Percentiles rank a stretch among this genome's conserved stretches.
These are phyloP conservation scores for Druceiella hillmani DNA, from an alignment of 2,888 invertebrate genomes.

Conservation along the genomic window DNA sequence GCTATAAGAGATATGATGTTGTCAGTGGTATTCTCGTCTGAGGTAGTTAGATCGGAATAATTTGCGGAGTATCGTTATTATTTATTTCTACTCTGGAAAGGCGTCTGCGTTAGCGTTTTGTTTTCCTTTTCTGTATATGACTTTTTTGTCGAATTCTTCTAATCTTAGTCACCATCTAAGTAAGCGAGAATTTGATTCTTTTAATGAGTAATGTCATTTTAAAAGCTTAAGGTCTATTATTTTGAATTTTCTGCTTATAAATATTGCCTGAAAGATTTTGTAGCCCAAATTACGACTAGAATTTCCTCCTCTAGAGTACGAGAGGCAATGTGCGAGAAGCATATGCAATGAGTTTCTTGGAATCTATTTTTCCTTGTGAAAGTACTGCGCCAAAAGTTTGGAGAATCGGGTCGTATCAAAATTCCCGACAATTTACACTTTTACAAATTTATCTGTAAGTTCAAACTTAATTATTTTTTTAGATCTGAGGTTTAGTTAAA, in stretches of 20 bases:
- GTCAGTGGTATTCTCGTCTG: too few species aligned
- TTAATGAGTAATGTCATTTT: background rate
- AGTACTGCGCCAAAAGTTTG: constrained; percentile 18
- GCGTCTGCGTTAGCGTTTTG: constrained; percentile 17
- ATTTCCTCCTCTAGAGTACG: too few species aligned
- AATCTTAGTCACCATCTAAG: constrained; percentile 5
- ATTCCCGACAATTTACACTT: constrained; percentile 14
- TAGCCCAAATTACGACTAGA: too few species aligned
- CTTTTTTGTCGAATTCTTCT: constrained; percentile 16
- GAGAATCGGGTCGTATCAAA: constrained; percentile 17
- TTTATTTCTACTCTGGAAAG: constrained; percentile 13
- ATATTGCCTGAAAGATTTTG: constrained; percentile 14
- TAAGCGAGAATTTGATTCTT: constrained; percentile 2
- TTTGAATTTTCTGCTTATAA: constrained; percentile 9
- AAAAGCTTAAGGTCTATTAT: constrained; percentile 4
- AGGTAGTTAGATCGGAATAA: too few species aligned
- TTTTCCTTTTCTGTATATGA: constrained; percentile 18
- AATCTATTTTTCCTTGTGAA: constrained; percentile 14
- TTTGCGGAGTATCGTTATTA: too few species aligned
- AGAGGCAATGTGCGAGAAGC: too few species aligned
- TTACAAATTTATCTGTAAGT: too few species aligned
- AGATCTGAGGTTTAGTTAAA: constrained; percentile 23
- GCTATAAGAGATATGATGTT: too few species aligned
- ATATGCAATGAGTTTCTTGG: constrained; percentile 20
- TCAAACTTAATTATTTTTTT: constrained; percentile 17